phyloP scores from a whole-genome alignment of 2,113 vertebrate genomes.

The Sceloporus tristichus region DNA sequence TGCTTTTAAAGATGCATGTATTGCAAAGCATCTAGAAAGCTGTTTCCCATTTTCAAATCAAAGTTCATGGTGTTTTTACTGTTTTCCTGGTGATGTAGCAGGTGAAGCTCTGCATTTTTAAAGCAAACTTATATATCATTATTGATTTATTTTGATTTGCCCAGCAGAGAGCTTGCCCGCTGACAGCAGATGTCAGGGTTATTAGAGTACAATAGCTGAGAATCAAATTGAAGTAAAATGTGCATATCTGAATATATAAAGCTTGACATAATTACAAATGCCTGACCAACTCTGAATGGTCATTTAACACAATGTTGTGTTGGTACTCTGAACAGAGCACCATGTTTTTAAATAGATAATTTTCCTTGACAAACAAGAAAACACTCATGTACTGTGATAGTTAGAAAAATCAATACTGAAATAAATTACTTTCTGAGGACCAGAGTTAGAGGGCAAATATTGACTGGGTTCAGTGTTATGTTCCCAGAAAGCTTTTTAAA shows the following conservation, averaged over 20 bases:
- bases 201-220: not conserved
- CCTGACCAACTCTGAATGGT: not conserved
- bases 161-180: constrained; percentile 6
- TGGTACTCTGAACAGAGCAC: not conserved
- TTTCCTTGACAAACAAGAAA: constrained; percentile 15
- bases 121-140: not conserved
- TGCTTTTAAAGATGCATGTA: not conserved
- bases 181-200: not conserved
- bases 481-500: not conserved
- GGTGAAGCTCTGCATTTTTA: not conserved
- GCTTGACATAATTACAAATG: not conserved
- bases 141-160: not conserved
- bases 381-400: constrained; percentile 4
- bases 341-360: constrained; percentile 19
- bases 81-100: constrained; percentile 23
- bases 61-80: not conserved
- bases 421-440: constrained; percentile 42
- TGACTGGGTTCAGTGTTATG: constrained; percentile 31
- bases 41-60: not conserved
- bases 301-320: constrained; percentile 19
- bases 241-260: not conserved
- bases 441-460: constrained; percentile 27
- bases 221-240: not conserved
- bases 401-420: constrained; percentile 31
- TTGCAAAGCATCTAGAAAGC: constrained; percentile 13